Percentiles rank a stretch among this genome's conserved stretches.
phyloP scores from a whole-genome alignment of 1,140 invertebrate genomes.

The Zaprionus kolodkinae region DNA sequence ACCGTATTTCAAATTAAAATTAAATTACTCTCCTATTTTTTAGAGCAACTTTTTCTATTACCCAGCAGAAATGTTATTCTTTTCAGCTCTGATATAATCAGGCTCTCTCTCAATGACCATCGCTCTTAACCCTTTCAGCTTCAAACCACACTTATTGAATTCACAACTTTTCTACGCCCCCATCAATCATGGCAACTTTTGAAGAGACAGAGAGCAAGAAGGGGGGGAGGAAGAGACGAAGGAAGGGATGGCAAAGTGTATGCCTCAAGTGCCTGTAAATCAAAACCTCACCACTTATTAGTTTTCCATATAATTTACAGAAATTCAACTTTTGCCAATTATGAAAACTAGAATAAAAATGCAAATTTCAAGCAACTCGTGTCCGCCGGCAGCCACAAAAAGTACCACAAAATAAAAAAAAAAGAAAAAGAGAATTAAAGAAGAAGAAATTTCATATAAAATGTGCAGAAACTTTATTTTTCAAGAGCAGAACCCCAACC shows the following conservation, averaged over 20 bases:
- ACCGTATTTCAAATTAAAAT: neutral
- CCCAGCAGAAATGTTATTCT: neutral
- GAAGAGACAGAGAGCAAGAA: neutral
- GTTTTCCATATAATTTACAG: conserved; percentile 71
- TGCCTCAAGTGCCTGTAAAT: conserved; percentile 46
- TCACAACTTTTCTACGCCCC: conserved; percentile 13
- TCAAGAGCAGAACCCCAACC: conserved; percentile 25
- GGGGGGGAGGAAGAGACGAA: neutral
- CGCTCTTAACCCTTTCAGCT: neutral
- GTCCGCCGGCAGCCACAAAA: conserved; percentile 50
- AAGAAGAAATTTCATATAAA: conserved; percentile 39
- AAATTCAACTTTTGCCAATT: conserved; percentile 72
- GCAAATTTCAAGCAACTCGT: conserved; percentile 72
- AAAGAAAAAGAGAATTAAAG: conserved; percentile 16
- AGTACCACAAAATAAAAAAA: too few relatives aligned
- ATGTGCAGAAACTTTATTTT: conserved; percentile 54
- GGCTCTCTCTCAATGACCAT: too few relatives aligned
- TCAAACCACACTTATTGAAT: conserved; percentile 19
- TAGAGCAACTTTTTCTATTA: conserved; percentile 19
- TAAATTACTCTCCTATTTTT: neutral
- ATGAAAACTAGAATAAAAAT: conserved; percentile 78
- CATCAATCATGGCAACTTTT: conserved; percentile 37
- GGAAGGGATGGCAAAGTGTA: neutral
- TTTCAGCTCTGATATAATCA: neutral
- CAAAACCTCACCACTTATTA: conserved; percentile 69